These are phyloP conservation scores for Silurus meridionalis DNA, from an alignment of 2,113 vertebrate species.

Conservation along the genomic window DNA sequence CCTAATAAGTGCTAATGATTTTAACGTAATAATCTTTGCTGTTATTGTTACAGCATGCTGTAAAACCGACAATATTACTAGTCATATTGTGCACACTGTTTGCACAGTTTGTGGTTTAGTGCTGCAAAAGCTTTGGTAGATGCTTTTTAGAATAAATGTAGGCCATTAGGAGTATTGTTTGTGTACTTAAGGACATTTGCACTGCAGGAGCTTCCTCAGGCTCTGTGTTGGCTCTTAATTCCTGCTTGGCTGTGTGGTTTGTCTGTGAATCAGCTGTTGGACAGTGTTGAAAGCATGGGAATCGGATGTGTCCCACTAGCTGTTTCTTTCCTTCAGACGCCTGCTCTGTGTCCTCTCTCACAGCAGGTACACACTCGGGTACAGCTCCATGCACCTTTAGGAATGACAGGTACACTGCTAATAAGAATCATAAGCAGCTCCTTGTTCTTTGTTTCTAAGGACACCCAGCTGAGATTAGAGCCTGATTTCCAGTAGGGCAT, in stretches of 20 bases:
- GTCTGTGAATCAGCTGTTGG: slow-evolving; percentile 27
- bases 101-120: background rate
- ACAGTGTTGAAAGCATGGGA: slow-evolving; percentile 4
- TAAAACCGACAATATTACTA: background rate
- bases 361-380: slow-evolving; percentile 4
- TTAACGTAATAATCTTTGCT: background rate
- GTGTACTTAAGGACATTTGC: slow-evolving; percentile 1
- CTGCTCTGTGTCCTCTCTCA: slow-evolving; percentile 36
- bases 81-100: background rate
- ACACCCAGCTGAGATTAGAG: slow-evolving; percentile 32
- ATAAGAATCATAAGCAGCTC: slow-evolving; percentile 22
- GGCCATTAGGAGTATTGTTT: slow-evolving; percentile 3
- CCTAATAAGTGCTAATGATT: slow-evolving; percentile 44
- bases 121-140: background rate
- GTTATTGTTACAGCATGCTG: slow-evolving; percentile 13
- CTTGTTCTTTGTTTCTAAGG: slow-evolving; percentile 26
- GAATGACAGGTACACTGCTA: slow-evolving; percentile 9
- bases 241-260: background rate
- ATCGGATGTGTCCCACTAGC: slow-evolving; percentile 34
- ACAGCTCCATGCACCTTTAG: background rate
- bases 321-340: slow-evolving; percentile 1
- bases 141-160: background rate
- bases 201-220: slow-evolving; percentile 15
- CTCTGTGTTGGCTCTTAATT: slow-evolving; percentile 1
- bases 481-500: background rate